Base-by-base conservation (phyloP, 1,140 invertebrate genomes). In the Drosophila tani region DNA sequence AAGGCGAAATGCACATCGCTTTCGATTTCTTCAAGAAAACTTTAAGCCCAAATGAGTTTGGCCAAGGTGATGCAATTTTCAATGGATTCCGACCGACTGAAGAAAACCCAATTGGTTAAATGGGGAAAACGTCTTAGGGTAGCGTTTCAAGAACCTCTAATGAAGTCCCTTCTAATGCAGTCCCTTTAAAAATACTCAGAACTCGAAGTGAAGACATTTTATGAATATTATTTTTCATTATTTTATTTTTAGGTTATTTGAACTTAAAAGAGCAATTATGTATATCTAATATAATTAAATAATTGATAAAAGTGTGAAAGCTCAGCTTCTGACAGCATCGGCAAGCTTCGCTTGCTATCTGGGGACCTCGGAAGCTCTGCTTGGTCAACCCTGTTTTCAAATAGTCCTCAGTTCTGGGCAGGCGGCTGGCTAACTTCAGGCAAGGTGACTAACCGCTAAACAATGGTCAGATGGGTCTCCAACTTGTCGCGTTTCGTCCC, bases 381-480 rank as follows among this genome's bases (percentile, higher is more conserved):
- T 5, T 19, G 11, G 59, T 4, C 15, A 41, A 24, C 40, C 9
- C 53, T 29, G 45, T 21, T 21, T 55, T 1, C 38, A 35, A 35
- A 3, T 35, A 21, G 11, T 35, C 29, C 14, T 14, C 1, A 71
- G 27, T 12, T 19, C 67, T 12, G 12, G 17, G 12, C 4, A 43
- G 12, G 46, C 17, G 5, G 3, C 41, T 21, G 32, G n/a, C 40
- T 3, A 49, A 19, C 43, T 35, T n/a, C 43, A 40, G 15, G 46
- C 40, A 40, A 32, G 83, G 83, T 88, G 67, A 88, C 38, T 88
- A 88, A 88, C 83, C 84, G 76, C 51, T 69, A 7, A 81, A 87
- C 83, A 87, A 87, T 87, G 85, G 84, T 70, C 80, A 88, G 64
- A 43, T 41, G 27, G 49, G 50, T 46, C 75, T 51, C 32, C 50